Evolutionary conservation across 2,888 invertebrate species (phyloP), one percentile per base, ranked within the genome.

Genomic region (Parnassius orleans): DNA sequence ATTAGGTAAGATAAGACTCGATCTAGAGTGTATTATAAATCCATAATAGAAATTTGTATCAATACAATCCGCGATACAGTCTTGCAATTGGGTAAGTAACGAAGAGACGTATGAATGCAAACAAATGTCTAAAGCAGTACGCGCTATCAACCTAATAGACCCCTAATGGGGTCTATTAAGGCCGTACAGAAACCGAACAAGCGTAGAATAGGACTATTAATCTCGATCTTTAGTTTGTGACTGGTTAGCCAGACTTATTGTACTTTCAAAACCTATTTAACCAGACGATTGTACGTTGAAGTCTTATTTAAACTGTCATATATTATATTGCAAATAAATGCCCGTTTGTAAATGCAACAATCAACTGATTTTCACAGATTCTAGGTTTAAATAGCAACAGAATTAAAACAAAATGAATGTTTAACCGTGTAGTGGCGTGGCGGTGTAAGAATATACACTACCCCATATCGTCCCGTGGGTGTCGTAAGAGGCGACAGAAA

Each of bases 121-220:
- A 62, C 53, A 57, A 61, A 61, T 47, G 61, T 57, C 57, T 53
- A 47, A 47, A 19, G 53, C 61, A 42, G 19, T 55, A 57, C 43
- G 12, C 53, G 24, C 24, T 57, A 53, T 53, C 47, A 47, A 43
- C 42, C 61, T 57, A 61, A 61, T 61, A 53, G 57, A 62, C 61
- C 47, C 53, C 48, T 81, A 84, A 83, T 81, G 72, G 79, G 70
- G 74, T 68, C 72, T 69, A 74, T 75, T 83, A 78, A 81, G 79
- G 78, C 78, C 77, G 76, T 69, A 72, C 79, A 83, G 86, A 85
- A 86, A 87, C 86, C 83, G 79, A 75, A 79, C 78, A 60, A 41
- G 56, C 68, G 66, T 66, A 84, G 80, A 87, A 86, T 86, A 78
- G 79, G 72, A 71, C 81, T 72, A 84, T 84, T 84, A 80, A 87